Evolutionary conservation across 1,140 invertebrate genomes (phyloP), one percentile per base, ranked within the genome.

Genomic region (Euwallacea similis): DNA sequence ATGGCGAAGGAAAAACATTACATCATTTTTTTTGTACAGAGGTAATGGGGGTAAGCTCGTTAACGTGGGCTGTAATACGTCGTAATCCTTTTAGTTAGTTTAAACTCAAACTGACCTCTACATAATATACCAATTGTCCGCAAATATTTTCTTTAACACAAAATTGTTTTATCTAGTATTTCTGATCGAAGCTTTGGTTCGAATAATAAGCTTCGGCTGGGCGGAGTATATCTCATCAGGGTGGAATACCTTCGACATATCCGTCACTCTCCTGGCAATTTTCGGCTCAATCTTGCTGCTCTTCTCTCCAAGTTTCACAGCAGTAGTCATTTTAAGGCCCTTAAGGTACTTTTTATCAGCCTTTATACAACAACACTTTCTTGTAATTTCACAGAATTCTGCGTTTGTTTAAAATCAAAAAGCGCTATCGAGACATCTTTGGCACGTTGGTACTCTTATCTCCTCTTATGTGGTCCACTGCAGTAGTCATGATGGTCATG

Each of bases 221-320:
- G 76, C 78, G 9, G 85, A 86, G 71, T 95, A 95, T 78, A 87
- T 95, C 46, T 87, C 87, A 68, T 92, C 90, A 55, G 93, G 92
- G 9, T 96, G 94, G 94, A 95, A 96, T 82, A 84, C 91, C 13
- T 95, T 93, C 82, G 93, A 96, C 80, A 85, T 95, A 50, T 83
- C 87, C 42, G 91, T 93, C 6, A 92, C 91, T 1, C 73, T 91
- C 42, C 84, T 89, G 71, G 88, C 88, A 6, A 76, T 93, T 7
- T 79, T 88, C 54, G 91, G 91, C 7, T 87, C 90, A 0, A 83
- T 90, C 67, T 81, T 87, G 33, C 85, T 93, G 46, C 83, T 83
- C 21, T 81, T 91, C 11, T 87, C 88, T 61, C 88, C 90, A 2
- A 87, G 84, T 41, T 87, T 91, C 61, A 90, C 88, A 56, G 89